Evolutionary conservation across 1,140 invertebrate genomes (phyloP).

Genomic region (Holotrichia oblita): DNA sequence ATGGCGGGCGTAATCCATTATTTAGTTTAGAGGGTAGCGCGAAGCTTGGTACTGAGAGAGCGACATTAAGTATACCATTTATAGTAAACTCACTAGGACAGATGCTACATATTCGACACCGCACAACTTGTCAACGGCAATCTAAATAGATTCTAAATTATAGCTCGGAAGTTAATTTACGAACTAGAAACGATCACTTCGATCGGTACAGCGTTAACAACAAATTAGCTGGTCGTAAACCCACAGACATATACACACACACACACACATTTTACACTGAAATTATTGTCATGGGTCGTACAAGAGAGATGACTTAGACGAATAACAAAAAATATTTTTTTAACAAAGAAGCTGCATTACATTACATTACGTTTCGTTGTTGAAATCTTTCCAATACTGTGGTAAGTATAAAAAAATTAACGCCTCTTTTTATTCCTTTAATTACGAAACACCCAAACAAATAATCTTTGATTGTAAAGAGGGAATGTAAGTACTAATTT

Average conservation of each 20-base stretch:
- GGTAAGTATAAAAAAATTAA: no score
- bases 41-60: not conserved
- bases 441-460: no score
- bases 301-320: no score
- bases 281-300: no score
- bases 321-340: no score
- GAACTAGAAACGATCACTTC: not conserved
- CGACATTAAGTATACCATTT: constrained; percentile 24
- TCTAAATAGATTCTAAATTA: constrained; percentile 32
- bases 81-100: not conserved
- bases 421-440: no score
- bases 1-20: constrained; percentile 34
- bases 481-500: no score
- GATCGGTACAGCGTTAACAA: not conserved
- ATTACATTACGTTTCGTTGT: no score
- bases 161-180: constrained; percentile 20
- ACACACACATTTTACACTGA: no score
- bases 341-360: no score
- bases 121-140: constrained; percentile 28
- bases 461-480: no score
- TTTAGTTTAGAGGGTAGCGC: constrained; percentile 11
- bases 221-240: constrained; percentile 20
- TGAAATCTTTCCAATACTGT: no score
- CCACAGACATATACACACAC: not conserved
- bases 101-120: constrained; percentile 22